Evolutionary conservation across 1,140 invertebrate species (phyloP).

Genomic region (Zaprionus lachaisei): DNA sequence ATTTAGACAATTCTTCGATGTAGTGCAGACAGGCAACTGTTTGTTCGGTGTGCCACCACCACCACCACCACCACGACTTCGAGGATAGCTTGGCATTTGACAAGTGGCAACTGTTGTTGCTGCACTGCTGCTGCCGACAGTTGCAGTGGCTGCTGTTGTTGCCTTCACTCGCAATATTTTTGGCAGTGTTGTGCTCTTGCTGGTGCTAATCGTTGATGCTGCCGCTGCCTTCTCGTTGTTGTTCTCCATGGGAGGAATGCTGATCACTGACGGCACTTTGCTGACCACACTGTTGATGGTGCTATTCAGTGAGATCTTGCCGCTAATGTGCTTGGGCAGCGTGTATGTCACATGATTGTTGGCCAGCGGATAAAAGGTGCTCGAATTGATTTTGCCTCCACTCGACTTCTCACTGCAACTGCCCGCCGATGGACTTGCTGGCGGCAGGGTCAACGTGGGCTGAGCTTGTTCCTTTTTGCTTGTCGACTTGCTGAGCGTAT

Average conservation of each 20-base stretch:
- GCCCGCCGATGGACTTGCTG: slow-evolving; percentile 50
- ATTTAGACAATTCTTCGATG: slow-evolving; percentile 83
- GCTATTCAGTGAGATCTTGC: slow-evolving; percentile 81
- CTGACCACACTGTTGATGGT: slow-evolving; percentile 83
- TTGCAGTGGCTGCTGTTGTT: slow-evolving; percentile 6
- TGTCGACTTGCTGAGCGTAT: slow-evolving; percentile 69
- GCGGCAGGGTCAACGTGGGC: slow-evolving; percentile 67
- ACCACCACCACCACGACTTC: slow-evolving; percentile 8
- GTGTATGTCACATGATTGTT: slow-evolving; percentile 84
- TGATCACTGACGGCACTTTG: slow-evolving; percentile 84
- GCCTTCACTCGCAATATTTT: slow-evolving; percentile 54
- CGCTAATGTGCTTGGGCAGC: slow-evolving; percentile 81
- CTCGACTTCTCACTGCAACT: slow-evolving; percentile 57
- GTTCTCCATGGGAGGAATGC: slow-evolving; percentile 69
- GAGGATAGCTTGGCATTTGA: slow-evolving; percentile 77
- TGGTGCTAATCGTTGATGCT: background rate
- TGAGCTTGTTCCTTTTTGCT: slow-evolving; percentile 50
- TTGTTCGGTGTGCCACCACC: slow-evolving; percentile 53
- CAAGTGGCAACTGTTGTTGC: slow-evolving; percentile 40
- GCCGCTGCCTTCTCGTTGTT: slow-evolving; percentile 44
- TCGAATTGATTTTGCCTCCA: slow-evolving; percentile 77
- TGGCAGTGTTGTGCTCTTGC: slow-evolving; percentile 64
- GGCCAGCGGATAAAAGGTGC: slow-evolving; percentile 80
- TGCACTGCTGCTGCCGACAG: slow-evolving; percentile 10
- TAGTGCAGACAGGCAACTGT: slow-evolving; percentile 82